Conservation (phyloP, 2,888 invertebrate species). For the Stegophylla sp. region DNA sequence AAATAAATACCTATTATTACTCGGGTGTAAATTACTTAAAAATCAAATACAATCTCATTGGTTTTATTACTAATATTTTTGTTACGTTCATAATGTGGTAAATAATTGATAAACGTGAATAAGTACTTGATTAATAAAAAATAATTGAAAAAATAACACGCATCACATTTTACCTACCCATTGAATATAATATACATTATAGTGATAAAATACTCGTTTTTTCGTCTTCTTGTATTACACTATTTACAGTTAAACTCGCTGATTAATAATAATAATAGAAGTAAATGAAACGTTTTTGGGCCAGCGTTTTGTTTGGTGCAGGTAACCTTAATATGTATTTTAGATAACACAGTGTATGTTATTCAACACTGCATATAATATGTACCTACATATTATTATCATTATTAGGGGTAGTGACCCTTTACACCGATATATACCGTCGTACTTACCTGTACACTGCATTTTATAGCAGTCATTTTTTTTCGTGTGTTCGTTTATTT, state of each 20-base stretch:
- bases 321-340: conserved; percentile 7
- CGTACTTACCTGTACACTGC: not conserved
- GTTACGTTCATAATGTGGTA: too few relatives aligned
- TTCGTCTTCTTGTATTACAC: too few relatives aligned
- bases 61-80: not conserved
- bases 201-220: too few relatives aligned
- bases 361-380: not conserved
- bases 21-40: not conserved
- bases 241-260: not conserved
- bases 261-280: not conserved
- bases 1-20: not conserved
- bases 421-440: not conserved
- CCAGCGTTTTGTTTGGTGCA: not conserved
- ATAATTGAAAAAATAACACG: too few relatives aligned
- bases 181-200: too few relatives aligned
- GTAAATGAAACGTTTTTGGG: not conserved
- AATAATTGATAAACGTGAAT: too few relatives aligned
- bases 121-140: too few relatives aligned
- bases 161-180: too few relatives aligned
- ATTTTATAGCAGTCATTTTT: not conserved
- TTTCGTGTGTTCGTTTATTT: not conserved
- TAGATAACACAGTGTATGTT: not conserved
- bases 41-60: not conserved
- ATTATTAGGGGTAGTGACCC: too few relatives aligned
- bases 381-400: too few relatives aligned